Conservation (phyloP, 92 coral and sea anemone species). For the Virgularia gustaviana region DNA sequence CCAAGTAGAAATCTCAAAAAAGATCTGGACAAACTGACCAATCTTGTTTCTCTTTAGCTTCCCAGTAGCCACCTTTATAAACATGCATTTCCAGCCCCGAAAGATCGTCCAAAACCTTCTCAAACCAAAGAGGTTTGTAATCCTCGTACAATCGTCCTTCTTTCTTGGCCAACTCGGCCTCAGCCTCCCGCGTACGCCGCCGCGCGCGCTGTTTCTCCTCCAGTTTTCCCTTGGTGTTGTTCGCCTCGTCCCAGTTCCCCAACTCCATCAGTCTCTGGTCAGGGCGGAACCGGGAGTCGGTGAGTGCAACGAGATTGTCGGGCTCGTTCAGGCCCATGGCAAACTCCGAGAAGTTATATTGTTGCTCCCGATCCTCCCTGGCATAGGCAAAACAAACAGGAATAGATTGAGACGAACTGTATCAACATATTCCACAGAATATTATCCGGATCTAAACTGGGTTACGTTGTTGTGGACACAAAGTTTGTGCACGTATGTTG, state of each 20-base stretch:
- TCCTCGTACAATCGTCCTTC: slow-evolving; percentile 89
- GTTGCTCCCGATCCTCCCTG: slow-evolving; percentile 71
- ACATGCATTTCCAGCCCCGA: slow-evolving; percentile 71
- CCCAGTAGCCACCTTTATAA: slow-evolving; percentile 99
- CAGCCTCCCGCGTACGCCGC: slow-evolving; percentile 78
- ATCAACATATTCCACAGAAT: too few species aligned
- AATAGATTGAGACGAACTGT: background rate
- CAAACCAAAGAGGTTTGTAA: slow-evolving; percentile 93
- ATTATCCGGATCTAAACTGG: too few species aligned
- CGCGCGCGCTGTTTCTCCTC: slow-evolving; percentile 93
- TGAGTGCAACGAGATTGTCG: slow-evolving; percentile 73
- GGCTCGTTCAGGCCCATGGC: slow-evolving; percentile 77
- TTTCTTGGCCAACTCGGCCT: slow-evolving; percentile 65
- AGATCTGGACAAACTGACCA: slow-evolving; percentile 90
- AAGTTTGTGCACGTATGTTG: too few species aligned
- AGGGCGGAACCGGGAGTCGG: slow-evolving; percentile 89
- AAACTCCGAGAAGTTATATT: slow-evolving; percentile 80
- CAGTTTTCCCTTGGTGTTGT: slow-evolving; percentile 79
- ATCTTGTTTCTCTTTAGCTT: slow-evolving; percentile 86
- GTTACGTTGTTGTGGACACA: too few species aligned
- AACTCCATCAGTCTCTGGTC: slow-evolving; percentile 95
- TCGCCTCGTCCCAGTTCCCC: slow-evolving; percentile 92
- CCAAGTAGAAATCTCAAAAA: slow-evolving; percentile 56
- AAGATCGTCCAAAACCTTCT: slow-evolving; percentile 76
- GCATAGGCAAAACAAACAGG: background rate